Evolutionary conservation across 2,113 vertebrate genomes (phyloP).

Genomic region (Myrmecophaga tridactyla): DNA sequence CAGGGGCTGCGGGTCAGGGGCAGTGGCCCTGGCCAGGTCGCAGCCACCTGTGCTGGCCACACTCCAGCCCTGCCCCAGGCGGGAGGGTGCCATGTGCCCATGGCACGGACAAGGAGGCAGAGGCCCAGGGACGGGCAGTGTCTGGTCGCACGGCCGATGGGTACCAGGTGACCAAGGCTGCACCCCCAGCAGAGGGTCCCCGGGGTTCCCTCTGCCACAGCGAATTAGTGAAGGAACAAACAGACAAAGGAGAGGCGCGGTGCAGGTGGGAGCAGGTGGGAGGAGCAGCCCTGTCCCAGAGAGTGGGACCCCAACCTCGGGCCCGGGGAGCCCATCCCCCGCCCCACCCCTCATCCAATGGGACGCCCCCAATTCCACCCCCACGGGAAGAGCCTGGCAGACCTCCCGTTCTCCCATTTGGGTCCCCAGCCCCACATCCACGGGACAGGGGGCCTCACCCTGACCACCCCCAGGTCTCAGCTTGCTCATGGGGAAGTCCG

Average conservation of each 20-base stretch:
- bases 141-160: background rate
- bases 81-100: background rate
- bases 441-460: background rate
- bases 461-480: background rate
- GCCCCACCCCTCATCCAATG: too few relatives aligned
- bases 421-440: background rate
- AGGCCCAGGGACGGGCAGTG: accelerated
- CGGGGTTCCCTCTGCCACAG: background rate
- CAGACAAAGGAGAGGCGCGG: too few relatives aligned
- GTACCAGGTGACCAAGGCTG: too few relatives aligned
- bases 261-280: too few relatives aligned
- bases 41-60: too few relatives aligned
- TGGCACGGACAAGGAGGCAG: background rate
- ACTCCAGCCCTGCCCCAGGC: too few relatives aligned
- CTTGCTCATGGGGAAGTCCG: background rate
- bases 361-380: background rate
- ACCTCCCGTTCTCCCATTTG: too few relatives aligned
- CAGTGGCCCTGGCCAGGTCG: background rate
- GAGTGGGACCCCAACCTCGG: too few relatives aligned
- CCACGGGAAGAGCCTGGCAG: background rate
- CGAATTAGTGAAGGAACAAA: background rate
- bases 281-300: too few relatives aligned
- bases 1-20: background rate
- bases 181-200: background rate
- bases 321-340: too few relatives aligned